Evolutionary conservation across 2,888 invertebrate genomes (phyloP), one percentile per base, ranked within the genome.

Genomic region (Elaeidobius kamerunicus): DNA sequence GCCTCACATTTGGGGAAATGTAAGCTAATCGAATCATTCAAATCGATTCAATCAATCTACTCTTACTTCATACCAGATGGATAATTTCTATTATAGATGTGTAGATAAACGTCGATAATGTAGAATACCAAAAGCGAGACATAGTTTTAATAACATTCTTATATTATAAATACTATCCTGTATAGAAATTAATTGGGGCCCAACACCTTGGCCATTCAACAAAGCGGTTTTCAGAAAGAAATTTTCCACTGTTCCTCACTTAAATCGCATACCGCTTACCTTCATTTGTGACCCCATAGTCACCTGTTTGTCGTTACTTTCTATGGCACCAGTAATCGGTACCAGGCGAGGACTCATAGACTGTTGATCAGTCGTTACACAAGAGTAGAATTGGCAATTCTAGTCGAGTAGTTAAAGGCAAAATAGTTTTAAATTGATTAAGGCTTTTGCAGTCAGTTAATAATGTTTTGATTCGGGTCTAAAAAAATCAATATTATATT

Each of bases 261-360:
- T 3, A 5, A 28, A 18, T 44, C 20, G 9, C n/a, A 3, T 32
- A 32, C 50, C 51, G 51, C 51, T 44, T 39, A 27, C 20, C 12
- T 15, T 36, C n/a, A 28, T 44, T 38, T 15, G 51, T 44, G 44
- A 19, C 14, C 30, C 51, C 39, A 18, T 38, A 30, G 39, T 44
- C 51, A 51, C 44, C 51, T 51, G 44, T 36, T 32, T 38, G 39
- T 30, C 30, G 32, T 38, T 39, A 51, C 51, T 51, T 51, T 51
- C 51, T 51, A 51, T 30, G 39, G 38, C 32, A 40, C 32, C 44
- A 19, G 23, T 27, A 14, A 35, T 20, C 12, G 44, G 32, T 51
- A 51, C 51, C 44, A 38, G 17, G 38, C 30, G 35, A 42, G 35
- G 38, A 42, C 20, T 36, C 27, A 27, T 38, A 34, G 34, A 4